Base-by-base conservation (phyloP, 2,797 vertebrate species). In the Netta rufina region DNA sequence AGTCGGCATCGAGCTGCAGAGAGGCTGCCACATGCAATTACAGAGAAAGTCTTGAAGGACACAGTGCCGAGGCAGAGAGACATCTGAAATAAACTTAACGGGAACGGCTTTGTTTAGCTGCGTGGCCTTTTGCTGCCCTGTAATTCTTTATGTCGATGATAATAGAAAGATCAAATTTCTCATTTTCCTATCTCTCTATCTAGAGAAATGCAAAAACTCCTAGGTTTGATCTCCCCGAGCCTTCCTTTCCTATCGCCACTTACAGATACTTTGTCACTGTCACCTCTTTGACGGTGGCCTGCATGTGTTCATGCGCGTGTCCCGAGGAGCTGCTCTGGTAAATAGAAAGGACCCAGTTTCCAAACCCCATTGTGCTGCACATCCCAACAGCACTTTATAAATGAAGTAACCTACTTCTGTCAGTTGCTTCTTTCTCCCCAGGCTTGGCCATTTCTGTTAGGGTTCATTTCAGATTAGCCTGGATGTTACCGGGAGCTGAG, bases 251-350 rank as follows among this genome's bases (percentile, higher is more conserved):
- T 96, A 97, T 96, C 97, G 97, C 96, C 88, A 66, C 97, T 97
- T 98, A 98, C 98, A 97, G 91, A 97, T 97, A 98, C 98, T 98
- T 98, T 97, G 98, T 98, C 98, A 98, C 96, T 98, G 98, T 98
- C 96, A 98, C 94, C 95, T 97, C 95, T 95, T 94, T 97, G 97
- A 96, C 79, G 57, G 86, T 60, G 89, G 72, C 62, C 88, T 97
- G 97, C 97, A 60, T 49, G 70, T 32, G 33, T 11, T 33, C 73
- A 9, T 8, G 74, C n/a, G 19, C 65, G 84, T 64, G 84, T 67
- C 54, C 61, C 2, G 83, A 84, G 69, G 74, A 84, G 49, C 22
- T 81, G 64, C 75, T 90, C 95, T 64, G 80, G 60, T 87, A 96
- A 90, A 94, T 51, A 89, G 19, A 64, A 93, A 95, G 83, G 84